Percentiles rank a stretch among this genome's conserved stretches.
Conservation (phyloP, 2,113 vertebrate species). For the Dolichallabes microphthalmus region DNA sequence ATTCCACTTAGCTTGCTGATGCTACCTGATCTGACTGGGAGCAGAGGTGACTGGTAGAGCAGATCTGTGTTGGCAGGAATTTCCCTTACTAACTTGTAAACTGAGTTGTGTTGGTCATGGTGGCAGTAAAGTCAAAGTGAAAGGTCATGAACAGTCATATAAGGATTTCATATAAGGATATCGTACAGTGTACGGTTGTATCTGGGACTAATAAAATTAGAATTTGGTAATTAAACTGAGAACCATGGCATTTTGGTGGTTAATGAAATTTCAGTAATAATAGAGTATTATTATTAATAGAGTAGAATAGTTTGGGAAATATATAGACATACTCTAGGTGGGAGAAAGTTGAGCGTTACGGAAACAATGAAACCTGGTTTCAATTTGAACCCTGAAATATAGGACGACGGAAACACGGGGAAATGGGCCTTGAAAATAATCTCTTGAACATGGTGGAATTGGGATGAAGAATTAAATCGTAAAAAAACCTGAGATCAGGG, state of each 20-base stretch:
- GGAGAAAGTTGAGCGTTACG: neutral
- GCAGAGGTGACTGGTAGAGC: neutral
- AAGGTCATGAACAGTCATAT: too few relatives aligned
- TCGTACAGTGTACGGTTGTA: too few relatives aligned
- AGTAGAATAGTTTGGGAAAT: neutral
- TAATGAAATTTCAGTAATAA: neutral
- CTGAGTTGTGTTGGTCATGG: neutral
- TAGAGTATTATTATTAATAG: too few relatives aligned
- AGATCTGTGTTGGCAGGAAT: neutral
- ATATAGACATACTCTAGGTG: neutral
- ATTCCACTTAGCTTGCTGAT: neutral
- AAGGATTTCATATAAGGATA: too few relatives aligned
- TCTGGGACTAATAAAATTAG: too few relatives aligned
- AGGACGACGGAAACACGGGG: neutral
- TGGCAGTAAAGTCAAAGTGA: neutral
- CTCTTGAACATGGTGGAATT: neutral
- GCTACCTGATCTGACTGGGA: neutral
- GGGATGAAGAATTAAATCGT: too few relatives aligned
- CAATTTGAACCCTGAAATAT: neutral
- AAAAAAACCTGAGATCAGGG: too few relatives aligned
- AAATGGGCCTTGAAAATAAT: neutral
- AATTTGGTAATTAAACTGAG: neutral
- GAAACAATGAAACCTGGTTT: neutral
- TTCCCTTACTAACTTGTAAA: neutral
- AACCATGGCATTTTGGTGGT: neutral